These are phyloP conservation scores for Colossoma macropomum DNA, from an alignment of 2,113 vertebrate genomes.

Conservation along the genomic window DNA sequence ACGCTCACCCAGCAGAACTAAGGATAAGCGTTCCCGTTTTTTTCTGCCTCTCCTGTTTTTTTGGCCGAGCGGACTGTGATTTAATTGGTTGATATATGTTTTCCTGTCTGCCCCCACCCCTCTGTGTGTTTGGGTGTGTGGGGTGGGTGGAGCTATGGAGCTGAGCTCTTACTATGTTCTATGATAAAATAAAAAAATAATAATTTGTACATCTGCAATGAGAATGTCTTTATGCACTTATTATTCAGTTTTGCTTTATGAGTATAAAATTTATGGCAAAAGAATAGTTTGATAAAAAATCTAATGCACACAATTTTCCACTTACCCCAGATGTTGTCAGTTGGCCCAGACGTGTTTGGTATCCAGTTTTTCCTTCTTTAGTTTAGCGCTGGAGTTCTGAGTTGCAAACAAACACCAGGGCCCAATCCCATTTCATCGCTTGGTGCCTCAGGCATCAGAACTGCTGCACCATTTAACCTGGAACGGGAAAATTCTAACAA, in stretches of 20 bases:
- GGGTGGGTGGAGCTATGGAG: slow-evolving; percentile 78
- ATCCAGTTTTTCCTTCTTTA: too few species aligned
- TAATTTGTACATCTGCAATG: slow-evolving; percentile 74
- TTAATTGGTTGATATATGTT: slow-evolving; percentile 73
- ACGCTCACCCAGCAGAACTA: slow-evolving; percentile 68
- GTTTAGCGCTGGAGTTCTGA: too few species aligned
- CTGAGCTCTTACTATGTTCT: slow-evolving; percentile 85
- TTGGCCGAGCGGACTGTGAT: slow-evolving; percentile 84
- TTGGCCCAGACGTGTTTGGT: too few species aligned
- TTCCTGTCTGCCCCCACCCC: slow-evolving; percentile 73
- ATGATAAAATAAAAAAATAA: slow-evolving; percentile 74
- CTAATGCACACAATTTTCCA: too few species aligned
- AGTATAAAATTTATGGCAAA: not conserved
- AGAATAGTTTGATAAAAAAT: not conserved
- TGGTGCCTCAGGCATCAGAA: too few species aligned
- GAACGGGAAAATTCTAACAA: too few species aligned
- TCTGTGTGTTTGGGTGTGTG: slow-evolving; percentile 78
- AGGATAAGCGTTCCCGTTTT: slow-evolving; percentile 77
- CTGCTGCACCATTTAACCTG: too few species aligned
- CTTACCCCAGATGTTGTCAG: too few species aligned
- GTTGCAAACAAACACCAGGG: too few species aligned
- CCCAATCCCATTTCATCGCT: too few species aligned
- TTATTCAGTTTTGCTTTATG: not conserved
- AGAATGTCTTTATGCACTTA: slow-evolving; percentile 54
- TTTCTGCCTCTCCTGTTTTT: slow-evolving; percentile 82